These are phyloP conservation scores for Simalia tracyae DNA, from an alignment of 2,797 vertebrate genomes.

Conservation along the genomic window DNA sequence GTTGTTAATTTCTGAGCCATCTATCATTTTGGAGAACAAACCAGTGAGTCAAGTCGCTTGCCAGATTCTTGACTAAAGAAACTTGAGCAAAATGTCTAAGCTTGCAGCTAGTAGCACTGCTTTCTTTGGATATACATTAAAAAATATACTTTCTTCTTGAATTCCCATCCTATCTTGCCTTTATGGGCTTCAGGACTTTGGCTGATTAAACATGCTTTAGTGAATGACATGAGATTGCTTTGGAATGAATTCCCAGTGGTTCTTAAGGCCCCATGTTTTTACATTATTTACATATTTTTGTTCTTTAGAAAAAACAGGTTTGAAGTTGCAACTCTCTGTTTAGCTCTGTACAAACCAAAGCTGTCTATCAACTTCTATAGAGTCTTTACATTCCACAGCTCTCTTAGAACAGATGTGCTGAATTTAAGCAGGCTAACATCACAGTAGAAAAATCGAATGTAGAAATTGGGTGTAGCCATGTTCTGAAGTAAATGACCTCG, in stretches of 20 bases:
- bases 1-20: slow-evolving; percentile 80
- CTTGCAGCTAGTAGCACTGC: background rate
- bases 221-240: background rate
- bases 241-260: slow-evolving; percentile 6
- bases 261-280: slow-evolving; percentile 19
- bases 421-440: background rate
- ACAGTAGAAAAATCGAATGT: background rate
- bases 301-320: slow-evolving; percentile 6
- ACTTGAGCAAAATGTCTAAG: background rate
- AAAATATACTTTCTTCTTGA: background rate
- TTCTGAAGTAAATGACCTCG: background rate
- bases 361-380: background rate
- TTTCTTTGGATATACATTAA: background rate
- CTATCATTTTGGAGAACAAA: slow-evolving; percentile 76
- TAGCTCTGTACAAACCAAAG: background rate
- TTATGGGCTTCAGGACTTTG: background rate
- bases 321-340: background rate
- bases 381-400: background rate
- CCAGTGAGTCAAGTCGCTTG: slow-evolving; percentile 60
- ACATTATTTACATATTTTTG: background rate
- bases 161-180: background rate
- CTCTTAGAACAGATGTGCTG: background rate
- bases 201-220: background rate
- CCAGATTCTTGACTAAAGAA: slow-evolving; percentile 69
- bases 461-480: background rate